These are phyloP conservation scores for Hypotaenidia okinawae DNA, from an alignment of 2,797 vertebrate species.

Conservation along the genomic window DNA sequence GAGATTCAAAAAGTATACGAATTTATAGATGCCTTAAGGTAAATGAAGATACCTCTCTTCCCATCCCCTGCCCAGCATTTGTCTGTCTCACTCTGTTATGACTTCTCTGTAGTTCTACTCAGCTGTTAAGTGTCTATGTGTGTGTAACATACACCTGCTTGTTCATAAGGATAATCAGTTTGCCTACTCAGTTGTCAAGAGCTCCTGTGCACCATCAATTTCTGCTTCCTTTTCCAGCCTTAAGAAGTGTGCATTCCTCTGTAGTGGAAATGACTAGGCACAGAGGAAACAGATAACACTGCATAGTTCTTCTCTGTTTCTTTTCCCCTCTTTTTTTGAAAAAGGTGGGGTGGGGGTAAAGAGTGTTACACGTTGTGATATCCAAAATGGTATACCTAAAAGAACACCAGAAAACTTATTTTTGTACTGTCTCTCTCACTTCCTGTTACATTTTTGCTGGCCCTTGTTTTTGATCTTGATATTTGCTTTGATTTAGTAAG, in stretches of 20 bases:
- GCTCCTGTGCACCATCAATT: not conserved
- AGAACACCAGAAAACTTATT: not conserved
- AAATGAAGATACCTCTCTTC: slow-evolving; percentile 11
- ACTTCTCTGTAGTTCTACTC: not conserved
- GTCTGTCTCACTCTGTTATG: not conserved
- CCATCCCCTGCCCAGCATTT: not conserved
- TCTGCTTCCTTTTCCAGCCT: not conserved
- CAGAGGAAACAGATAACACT: not conserved
- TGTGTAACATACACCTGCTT: not conserved
- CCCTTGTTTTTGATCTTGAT: not conserved
- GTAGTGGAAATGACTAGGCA: not conserved
- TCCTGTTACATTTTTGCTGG: not conserved
- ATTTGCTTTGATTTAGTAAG: slow-evolving; percentile 82
- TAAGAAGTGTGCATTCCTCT: not conserved
- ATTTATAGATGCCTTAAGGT: slow-evolving; percentile 96
- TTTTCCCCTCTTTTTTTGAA: not conserved
- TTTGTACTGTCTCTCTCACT: not conserved
- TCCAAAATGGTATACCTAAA: not conserved
- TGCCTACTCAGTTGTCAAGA: not conserved
- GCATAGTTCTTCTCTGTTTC: not conserved
- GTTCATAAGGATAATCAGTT: not conserved
- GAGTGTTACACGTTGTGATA: not conserved
- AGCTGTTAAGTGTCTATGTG: not conserved
- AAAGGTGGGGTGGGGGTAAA: not conserved
- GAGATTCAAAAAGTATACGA: slow-evolving; percentile 97